Evolutionary conservation across 1,140 invertebrate genomes (phyloP).

Genomic region (Alviniconcha marisindica): DNA sequence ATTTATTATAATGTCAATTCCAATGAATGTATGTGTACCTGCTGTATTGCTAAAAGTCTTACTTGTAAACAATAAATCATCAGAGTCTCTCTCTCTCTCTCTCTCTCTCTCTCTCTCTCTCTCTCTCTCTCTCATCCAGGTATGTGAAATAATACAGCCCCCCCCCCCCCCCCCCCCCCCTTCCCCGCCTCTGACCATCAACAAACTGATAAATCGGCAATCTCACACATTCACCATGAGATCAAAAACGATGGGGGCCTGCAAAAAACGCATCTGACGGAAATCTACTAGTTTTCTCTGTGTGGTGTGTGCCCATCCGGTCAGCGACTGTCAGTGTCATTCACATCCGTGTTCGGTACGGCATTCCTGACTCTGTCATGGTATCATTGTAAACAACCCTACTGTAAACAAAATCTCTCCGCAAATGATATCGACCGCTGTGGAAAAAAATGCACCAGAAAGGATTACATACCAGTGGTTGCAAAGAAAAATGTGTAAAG

Average conservation of each 20-base stretch:
- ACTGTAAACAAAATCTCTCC: neutral
- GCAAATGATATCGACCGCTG: neutral
- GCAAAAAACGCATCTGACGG: too few relatives aligned
- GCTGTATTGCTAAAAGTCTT: too few relatives aligned
- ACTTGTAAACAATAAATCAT: too few relatives aligned
- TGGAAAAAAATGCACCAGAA: neutral
- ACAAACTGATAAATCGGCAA: neutral
- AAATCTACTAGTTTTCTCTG: too few relatives aligned
- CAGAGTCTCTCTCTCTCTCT: neutral
- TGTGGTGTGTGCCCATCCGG: too few relatives aligned
- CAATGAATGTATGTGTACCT: too few relatives aligned
- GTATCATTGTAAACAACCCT: too few relatives aligned
- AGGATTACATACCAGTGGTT: neutral
- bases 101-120: constrained; percentile 12
- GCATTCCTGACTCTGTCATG: too few relatives aligned
- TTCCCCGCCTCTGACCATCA: neutral
- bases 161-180: neutral
- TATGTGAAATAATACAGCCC: neutral
- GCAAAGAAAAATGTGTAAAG: neutral
- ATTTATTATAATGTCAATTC: too few relatives aligned
- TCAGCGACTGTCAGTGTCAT: too few relatives aligned
- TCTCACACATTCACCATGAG: neutral
- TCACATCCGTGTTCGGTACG: too few relatives aligned
- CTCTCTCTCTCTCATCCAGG: neutral
- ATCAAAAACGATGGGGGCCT: too few relatives aligned